Base-by-base conservation (phyloP, 2,888 invertebrate species). In the Ctena decussata region DNA sequence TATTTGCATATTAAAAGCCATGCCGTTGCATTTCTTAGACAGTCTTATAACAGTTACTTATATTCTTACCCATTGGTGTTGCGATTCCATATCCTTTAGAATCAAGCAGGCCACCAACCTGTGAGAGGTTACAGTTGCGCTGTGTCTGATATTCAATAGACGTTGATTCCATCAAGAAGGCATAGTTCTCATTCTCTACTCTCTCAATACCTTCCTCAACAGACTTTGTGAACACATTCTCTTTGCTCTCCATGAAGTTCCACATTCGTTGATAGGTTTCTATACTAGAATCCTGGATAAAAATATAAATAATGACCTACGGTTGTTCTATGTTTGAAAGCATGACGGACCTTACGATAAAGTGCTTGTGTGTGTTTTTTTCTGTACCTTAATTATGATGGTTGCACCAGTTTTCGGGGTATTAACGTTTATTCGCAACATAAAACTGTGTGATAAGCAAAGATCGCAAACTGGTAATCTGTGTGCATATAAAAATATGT, bases 101-200 rank as follows among this genome's bases (percentile, higher is more conserved):
- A 94, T 98, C 98, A 0, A 98, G 96, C 2, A 98, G 96, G 0
- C 99, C 99, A 0, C 99, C 99, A 77, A 99, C 98, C 96, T 99
- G 99, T n/a, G 99, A 99, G 71, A 99, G 96, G 95, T 99, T 99
- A 95, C 99, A 99, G 95, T 99, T 98, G 75, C 99, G 86, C 85
- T 95, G 94, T n/a, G 96, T 98, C 98, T 27, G 98, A 95, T 99
- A 99, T 96, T 99, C 99, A 84, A 99, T 96, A 97, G 99, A 99
- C 0, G 99, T 99, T 0, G 99, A 99, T 96, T 99, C 99, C 98
- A 99, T 99, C 18, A 99, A 97, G 95, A 99, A 99, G 0, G 99
- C 99, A 96, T 99, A 99, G 95, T 99, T 98, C 98, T 98, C 77
- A 97, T 97, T 79, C 90, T 93, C 96, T 0, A 99, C 99, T 74